These are phyloP conservation scores for Drosophila pallidifrons DNA, from an alignment of 1,140 invertebrate genomes.

Conservation along the genomic window DNA sequence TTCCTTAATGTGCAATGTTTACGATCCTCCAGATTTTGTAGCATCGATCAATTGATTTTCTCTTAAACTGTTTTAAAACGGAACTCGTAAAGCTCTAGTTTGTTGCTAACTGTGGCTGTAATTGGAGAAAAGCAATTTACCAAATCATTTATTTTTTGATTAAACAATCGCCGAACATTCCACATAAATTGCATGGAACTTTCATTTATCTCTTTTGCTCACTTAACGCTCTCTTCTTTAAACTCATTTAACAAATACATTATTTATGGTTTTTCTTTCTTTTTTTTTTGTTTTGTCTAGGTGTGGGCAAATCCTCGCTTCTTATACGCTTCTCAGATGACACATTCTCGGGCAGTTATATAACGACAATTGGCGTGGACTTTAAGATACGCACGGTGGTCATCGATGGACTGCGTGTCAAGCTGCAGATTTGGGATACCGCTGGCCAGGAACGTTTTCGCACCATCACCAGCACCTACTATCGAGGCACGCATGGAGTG, in stretches of 20 bases:
- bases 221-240: background rate
- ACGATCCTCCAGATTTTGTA: background rate
- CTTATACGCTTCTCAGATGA: conserved; percentile 99
- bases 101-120: conserved; percentile 25
- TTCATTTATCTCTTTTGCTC: background rate
- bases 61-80: background rate
- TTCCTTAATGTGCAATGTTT: background rate
- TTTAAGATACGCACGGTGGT: conserved; percentile 99
- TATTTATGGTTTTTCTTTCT: too few species aligned
- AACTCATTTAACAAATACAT: background rate
- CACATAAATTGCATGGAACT: background rate
- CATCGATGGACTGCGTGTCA: conserved; percentile 97
- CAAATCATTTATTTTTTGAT: conserved; percentile 21
- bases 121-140: conserved; percentile 27
- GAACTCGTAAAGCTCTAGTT: background rate
- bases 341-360: conserved; percentile 99
- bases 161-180: conserved; percentile 27
- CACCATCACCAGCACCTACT: conserved; percentile 90
- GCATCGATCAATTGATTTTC: background rate
- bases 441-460: conserved; percentile 95
- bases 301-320: conserved; percentile 99
- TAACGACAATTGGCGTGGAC: conserved; percentile 99
- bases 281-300: conserved; percentile 87
- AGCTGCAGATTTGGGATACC: conserved; percentile 98
- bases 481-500: conserved; percentile 99